phyloP scores from a whole-genome alignment of 2,113 vertebrate genomes.

The Ptychochromis oligacanthus region DNA sequence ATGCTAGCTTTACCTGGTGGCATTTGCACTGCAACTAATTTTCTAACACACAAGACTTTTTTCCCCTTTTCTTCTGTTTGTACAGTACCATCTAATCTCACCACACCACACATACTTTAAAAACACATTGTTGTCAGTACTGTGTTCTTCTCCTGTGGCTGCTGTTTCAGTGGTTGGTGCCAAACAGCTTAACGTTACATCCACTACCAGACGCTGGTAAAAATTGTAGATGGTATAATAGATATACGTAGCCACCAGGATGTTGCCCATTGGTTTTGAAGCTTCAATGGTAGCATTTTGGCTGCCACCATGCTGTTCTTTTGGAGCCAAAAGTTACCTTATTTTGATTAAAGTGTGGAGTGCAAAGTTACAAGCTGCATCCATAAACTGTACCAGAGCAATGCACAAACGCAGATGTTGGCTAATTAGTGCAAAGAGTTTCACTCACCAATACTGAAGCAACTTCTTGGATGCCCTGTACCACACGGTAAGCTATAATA shows the following conservation, averaged over 20 bases:
- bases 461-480: no score
- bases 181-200: not conserved
- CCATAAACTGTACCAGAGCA: not conserved
- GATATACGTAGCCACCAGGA: not conserved
- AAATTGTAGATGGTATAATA: not conserved
- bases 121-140: no score
- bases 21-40: not conserved
- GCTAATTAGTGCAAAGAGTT: not conserved
- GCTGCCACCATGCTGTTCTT: not conserved
- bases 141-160: not conserved
- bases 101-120: not conserved
- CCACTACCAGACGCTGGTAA: not conserved
- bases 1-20: not conserved
- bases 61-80: not conserved
- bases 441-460: no score
- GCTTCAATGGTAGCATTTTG: not conserved
- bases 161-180: not conserved
- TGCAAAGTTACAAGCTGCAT: not conserved
- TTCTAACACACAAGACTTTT: not conserved
- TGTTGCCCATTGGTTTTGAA: not conserved
- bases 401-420: no score
- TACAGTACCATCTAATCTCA: not conserved
- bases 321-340: not conserved
- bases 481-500: no score
- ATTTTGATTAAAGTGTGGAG: not conserved